Conservation (phyloP, 2,797 vertebrate species). For the Acropternis orthonyx region DNA sequence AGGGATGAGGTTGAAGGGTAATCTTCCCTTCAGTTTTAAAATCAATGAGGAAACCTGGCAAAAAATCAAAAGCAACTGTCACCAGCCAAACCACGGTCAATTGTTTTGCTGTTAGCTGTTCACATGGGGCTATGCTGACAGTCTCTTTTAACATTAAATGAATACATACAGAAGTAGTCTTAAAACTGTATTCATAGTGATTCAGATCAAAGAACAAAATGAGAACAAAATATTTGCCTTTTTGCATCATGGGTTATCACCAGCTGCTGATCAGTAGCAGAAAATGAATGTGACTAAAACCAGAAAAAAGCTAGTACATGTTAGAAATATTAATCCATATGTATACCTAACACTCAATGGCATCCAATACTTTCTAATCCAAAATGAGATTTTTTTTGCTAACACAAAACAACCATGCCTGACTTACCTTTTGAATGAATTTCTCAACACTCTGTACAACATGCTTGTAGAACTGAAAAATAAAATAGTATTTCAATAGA, state of each 20-base stretch:
- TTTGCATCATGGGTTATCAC: not conserved
- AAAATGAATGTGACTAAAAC: not conserved
- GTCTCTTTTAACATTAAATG: not conserved
- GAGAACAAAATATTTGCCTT: not conserved
- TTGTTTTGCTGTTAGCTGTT: not conserved
- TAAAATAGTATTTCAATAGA: not conserved
- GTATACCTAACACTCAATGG: not conserved
- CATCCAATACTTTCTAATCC: not conserved
- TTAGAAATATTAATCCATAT: not conserved
- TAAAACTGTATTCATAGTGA: not conserved
- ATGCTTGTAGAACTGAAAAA: conserved; percentile 97
- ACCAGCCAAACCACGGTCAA: not conserved
- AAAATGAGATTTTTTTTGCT: not conserved
- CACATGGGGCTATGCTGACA: not conserved
- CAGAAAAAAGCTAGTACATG: not conserved
- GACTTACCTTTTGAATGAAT: conserved; percentile 95
- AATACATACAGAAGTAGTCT: not conserved
- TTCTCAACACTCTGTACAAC: conserved; percentile 99
- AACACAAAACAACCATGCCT: not conserved
- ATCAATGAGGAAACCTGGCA: not conserved
- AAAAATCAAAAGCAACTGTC: not conserved
- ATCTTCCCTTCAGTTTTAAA: not conserved
- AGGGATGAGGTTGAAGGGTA: not conserved
- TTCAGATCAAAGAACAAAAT: not conserved
- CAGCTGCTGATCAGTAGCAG: not conserved